Base-by-base conservation (phyloP, 2,113 vertebrate species). In the Edolisoma coerulescens region DNA sequence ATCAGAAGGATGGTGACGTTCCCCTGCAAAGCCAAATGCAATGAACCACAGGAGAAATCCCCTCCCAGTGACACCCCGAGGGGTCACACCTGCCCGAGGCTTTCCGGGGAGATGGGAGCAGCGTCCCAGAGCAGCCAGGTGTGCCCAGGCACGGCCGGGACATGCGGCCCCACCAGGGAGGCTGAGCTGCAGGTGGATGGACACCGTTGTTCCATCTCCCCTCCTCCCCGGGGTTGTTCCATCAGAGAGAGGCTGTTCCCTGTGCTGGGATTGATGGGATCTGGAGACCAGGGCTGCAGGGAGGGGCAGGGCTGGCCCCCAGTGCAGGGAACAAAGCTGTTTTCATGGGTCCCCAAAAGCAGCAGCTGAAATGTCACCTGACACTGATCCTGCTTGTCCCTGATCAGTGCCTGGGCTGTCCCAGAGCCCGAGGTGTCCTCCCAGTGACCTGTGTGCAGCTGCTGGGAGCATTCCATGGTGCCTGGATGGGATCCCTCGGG, bases 1-100 rank as follows among this genome's bases (percentile, higher is more conserved):
- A 35, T 32, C 45, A 20, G 24, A 42, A 28, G 56, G 56, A 35
- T 13, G 45, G 54, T 0, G 1, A 39, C 0, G 0, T 5, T 17
- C 24, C 21, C n/a, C 56, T 49, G 30, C 30, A 44, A 24, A 50
- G 13, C 49, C n/a, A 19, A 53, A 44, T 8, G 28, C 1, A 9
- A 45, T 3, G 23, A 61, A 57, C 20, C 44, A 3, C 8, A 28
- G 33, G 27, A 44, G 59, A 52, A 74, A 52, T 44, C 20, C 68
- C 37, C 33, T 42, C 27, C 33, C 60, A 33, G 0, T 6, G 76
- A 16, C 52, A 67, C 8, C 44, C 45, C 28, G 44, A 44, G 68
- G 52, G 37, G 11, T 11, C 50, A 35, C 37, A 52, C 22, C 35
- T 19, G 7, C 18, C 39, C 7, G 5, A 24, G 76, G 52, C 50